Evolutionary conservation across 2,113 vertebrate genomes (phyloP).

Genomic region (Megaceryle torquata): DNA sequence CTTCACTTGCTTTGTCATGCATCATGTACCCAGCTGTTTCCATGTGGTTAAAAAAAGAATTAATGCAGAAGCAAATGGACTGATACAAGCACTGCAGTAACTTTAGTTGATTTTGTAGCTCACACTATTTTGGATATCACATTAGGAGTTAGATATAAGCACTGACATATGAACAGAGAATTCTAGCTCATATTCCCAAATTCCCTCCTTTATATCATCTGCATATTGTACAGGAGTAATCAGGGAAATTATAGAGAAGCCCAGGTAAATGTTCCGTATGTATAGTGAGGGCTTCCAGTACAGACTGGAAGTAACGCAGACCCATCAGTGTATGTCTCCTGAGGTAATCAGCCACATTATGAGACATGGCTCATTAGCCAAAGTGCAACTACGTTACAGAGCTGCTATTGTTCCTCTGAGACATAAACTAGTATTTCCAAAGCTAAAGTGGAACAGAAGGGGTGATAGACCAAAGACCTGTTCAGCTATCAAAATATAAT

Average conservation of each 20-base stretch:
- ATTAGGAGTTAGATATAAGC: background rate
- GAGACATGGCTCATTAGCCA: background rate
- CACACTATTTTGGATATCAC: background rate
- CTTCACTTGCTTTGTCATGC: background rate
- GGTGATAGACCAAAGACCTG: background rate
- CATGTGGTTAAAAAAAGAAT: background rate
- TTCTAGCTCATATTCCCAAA: background rate
- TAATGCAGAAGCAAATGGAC: background rate
- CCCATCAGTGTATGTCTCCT: background rate
- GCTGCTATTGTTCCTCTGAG: background rate
- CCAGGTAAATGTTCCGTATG: too few relatives aligned
- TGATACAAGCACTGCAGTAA: background rate
- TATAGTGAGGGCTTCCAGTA: background rate
- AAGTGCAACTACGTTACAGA: background rate
- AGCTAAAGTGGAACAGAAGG: background rate
- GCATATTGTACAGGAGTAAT: background rate
- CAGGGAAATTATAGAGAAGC: background rate
- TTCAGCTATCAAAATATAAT: background rate
- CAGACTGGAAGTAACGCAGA: background rate
- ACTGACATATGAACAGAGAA: background rate
- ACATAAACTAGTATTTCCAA: background rate
- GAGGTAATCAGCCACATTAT: background rate
- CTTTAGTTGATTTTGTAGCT: background rate
- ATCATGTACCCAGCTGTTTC: background rate
- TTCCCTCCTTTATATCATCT: background rate